Evolutionary conservation across 2,113 vertebrate species (phyloP), one percentile per base, ranked within the genome.

Genomic region (Sprattus sprattus): DNA sequence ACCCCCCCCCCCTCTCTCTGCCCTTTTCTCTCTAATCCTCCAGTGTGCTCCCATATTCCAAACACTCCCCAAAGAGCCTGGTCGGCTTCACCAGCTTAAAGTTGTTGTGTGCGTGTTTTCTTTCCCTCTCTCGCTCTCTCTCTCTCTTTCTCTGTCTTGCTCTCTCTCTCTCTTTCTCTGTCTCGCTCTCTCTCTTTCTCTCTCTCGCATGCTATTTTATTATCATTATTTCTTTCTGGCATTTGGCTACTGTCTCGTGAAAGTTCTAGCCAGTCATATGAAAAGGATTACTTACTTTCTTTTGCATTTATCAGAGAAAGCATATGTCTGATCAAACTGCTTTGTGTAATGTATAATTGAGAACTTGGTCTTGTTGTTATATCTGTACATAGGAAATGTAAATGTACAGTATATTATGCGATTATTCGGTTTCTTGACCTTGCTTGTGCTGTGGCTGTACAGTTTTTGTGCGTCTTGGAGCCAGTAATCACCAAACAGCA

Each of bases 11-110:
- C 45, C 25, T 49, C 88, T 85, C 86, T 89, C 91, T 94, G 92
- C 91, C 93, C 93, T 94, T 94, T 94, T 90, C 89, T n/a, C 88
- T 91, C 91, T 93, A 94, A 94, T 94, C 93, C 92, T 90, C 92
- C 90, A 87, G 90, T 90, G 91, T 90, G 88, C 91, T 93, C 93
- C 93, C 91, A 92, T 90, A 92, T 92, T 88, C 86, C 85, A 60
- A 67, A 84, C 15, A 82, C 83, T 88, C 87, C 86, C 87, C 82
- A 81, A 75, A 87, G 86, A 87, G 46, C 20, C 28, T 10, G n/a
- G n/a, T 67, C 22, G 64, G 64, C 82, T 83, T 39, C 3, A 46
- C 44, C 47, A 54, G 83, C 83, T 83, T 89, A 67, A 28, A n/a
- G 22, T 67, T 67, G 64, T 67, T 67, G 64, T 67, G 4, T 64